Base-by-base conservation (phyloP, 2,113 vertebrate genomes). In the Caloenas nicobarica region DNA sequence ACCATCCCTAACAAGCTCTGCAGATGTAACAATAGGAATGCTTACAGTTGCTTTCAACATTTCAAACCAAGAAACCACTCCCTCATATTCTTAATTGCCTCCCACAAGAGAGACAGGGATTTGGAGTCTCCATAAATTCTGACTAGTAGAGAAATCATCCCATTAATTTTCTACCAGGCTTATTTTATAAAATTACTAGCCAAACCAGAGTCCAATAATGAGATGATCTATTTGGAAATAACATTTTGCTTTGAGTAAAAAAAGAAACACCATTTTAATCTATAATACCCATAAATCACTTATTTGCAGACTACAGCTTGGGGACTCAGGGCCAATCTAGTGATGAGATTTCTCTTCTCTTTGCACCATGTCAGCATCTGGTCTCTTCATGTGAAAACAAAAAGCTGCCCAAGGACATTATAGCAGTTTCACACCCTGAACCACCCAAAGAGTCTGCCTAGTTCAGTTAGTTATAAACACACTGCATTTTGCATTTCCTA, bases 371-470 rank as follows among this genome's bases (percentile, higher is more conserved):
- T 74, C 91, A 94, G 86, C 95, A 93, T 74, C 82, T 91, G 90
- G 65, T 91, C 57, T 92, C 61, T 83, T 86, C 69, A 26, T 17
- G 73, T 61, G 86, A 84, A 84, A 94, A 83, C 65, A 93, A 74
- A 94, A 93, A 95, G 80, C 86, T 92, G 88, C 77, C 80, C 80
- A 81, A 95, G 91, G 76, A 95, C 80, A 86, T 72, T 36, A 81
- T 2, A 89, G 77, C 57, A 71, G 80, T 91, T 94, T 88, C 91
- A 93, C 71, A 89, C 66, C 74, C 62, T 73, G 73, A 77, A 89
- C 58, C 14, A 79, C 93, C 85, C 71, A 80, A 66, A 58, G 36
- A 66, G 48, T 16, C 72, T 88, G 85, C 61, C 69, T 7, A 13
- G 38, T 17, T 86, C 72, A 56, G 82, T 61, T 62, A 26, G 0